Evolutionary conservation across 2,797 vertebrate genomes (phyloP), one percentile per base, ranked within the genome.

Genomic region (Selene dorsalis): DNA sequence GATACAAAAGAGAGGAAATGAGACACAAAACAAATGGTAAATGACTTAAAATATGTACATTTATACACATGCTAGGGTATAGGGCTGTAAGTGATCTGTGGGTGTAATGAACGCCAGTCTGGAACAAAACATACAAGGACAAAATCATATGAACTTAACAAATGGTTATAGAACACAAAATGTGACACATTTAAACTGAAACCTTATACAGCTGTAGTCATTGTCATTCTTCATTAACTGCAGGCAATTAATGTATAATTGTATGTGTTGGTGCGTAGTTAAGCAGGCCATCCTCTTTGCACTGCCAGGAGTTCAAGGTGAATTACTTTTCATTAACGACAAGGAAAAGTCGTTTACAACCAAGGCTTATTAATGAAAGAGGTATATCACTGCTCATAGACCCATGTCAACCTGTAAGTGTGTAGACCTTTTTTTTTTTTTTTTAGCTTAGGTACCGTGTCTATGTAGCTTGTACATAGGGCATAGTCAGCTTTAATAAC

Each of bases 41-140:
- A 80, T 77, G 80, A 91, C 88, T 88, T 91, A 71, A 92, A 92
- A 90, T 94, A 93, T 94, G 88, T 94, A 94, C 93, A 94, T 94
- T 94, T 94, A 93, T 94, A 94, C 93, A 94, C 88, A 93, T 91
- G 91, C 88, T 64, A 82, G 58, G 75, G 77, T 82, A 81, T 86
- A 87, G 79, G 79, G 75, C 75, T 69, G 75, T 78, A 85, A 63
- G 73, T 85, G 73, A 89, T 52, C 77, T 43, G 66, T 84, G 74
- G 83, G 75, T 79, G 89, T 69, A 75, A 69, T 82, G 76, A 75
- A 84, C 18, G 60, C 80, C 76, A 83, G 72, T 89, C 82, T 77
- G 77, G 41, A 74, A 84, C 73, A 84, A 84, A 82, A 82, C 75
- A 24, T 72, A 86, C 75, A 85, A 59, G 64, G 43, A 78, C 57